Conservation (phyloP, 2,888 invertebrate genomes). For the Troides helena region DNA sequence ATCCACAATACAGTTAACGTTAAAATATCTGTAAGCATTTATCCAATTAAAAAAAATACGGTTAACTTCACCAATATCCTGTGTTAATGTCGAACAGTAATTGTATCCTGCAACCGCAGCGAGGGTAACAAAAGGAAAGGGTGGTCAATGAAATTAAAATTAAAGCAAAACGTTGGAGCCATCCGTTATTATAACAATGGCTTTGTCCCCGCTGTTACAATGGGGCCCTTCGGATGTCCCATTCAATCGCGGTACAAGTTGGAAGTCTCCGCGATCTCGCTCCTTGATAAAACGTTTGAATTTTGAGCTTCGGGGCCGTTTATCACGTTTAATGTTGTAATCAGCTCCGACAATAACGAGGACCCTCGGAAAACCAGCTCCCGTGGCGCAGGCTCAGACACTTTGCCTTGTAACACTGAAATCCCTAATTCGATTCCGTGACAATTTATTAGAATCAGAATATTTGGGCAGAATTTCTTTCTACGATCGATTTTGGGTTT, state of each 20-base stretch:
- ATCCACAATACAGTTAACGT: too few relatives aligned
- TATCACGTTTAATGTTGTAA: slow-evolving; percentile 28
- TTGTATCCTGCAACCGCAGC: slow-evolving; percentile 3
- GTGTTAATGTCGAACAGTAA: not conserved
- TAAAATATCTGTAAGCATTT: too few relatives aligned
- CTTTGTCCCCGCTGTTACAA: slow-evolving; percentile 35
- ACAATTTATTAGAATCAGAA: too few relatives aligned
- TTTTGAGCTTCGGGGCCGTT: slow-evolving; percentile 31
- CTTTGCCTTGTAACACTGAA: too few relatives aligned
- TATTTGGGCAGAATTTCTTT: too few relatives aligned
- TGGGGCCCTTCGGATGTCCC: slow-evolving; percentile 29
- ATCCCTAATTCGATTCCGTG: too few relatives aligned
- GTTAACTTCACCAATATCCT: not conserved
- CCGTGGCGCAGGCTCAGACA: too few relatives aligned
- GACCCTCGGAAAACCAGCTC: too few relatives aligned
- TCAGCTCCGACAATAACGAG: slow-evolving; percentile 7
- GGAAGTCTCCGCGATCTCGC: slow-evolving; percentile 21
- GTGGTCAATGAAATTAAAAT: slow-evolving; percentile 29
- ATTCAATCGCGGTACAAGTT: slow-evolving; percentile 32
- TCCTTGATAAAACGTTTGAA: slow-evolving; percentile 31
- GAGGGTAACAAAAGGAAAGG: slow-evolving; percentile 29
- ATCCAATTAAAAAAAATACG: too few relatives aligned
- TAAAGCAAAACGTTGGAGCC: slow-evolving; percentile 24
- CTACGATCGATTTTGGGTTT: not conserved
- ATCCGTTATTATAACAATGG: slow-evolving; percentile 34